Evolutionary conservation across 1,140 invertebrate species (phyloP).

Genomic region (Helicorthomorpha holstii): DNA sequence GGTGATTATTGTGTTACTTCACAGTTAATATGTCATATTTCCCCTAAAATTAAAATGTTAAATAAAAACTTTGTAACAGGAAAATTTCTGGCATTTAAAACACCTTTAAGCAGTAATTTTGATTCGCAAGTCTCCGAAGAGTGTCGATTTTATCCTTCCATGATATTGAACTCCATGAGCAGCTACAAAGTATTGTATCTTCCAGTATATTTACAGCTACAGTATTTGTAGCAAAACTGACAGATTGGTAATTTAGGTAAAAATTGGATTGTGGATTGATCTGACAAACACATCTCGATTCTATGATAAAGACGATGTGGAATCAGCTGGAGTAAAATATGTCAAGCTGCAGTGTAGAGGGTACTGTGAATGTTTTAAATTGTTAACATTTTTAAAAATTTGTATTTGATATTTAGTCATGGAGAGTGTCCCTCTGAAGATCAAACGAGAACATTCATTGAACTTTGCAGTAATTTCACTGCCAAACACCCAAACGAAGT

Average conservation of each 20-base stretch:
- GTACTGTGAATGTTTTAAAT: slow-evolving; percentile 30
- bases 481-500: slow-evolving; percentile 53
- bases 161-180: slow-evolving; percentile 57
- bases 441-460: slow-evolving; percentile 58
- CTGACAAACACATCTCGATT: slow-evolving; percentile 88
- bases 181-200: slow-evolving; percentile 43
- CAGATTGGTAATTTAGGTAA: slow-evolving; percentile 40
- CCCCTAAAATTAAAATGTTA: slow-evolving; percentile 1
- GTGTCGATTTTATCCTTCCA: slow-evolving; percentile 61
- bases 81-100: slow-evolving; percentile 70
- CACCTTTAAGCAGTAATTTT: slow-evolving; percentile 58
- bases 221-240: no score
- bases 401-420: slow-evolving; percentile 3
- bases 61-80: slow-evolving; percentile 15
- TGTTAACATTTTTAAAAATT: not conserved
- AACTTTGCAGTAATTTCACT: slow-evolving; percentile 59
- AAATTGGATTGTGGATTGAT: slow-evolving; percentile 89
- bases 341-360: slow-evolving; percentile 73
- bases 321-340: slow-evolving; percentile 55
- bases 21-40: slow-evolving; percentile 2
- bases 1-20: slow-evolving; percentile 36
- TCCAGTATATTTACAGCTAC: no score
- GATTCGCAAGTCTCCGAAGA: slow-evolving; percentile 61
- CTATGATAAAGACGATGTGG: slow-evolving; percentile 64
- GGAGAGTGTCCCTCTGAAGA: slow-evolving; percentile 32